Evolutionary conservation across 2,888 invertebrate species (phyloP), one percentile per base, ranked within the genome.

Genomic region (Philaethria dido): DNA sequence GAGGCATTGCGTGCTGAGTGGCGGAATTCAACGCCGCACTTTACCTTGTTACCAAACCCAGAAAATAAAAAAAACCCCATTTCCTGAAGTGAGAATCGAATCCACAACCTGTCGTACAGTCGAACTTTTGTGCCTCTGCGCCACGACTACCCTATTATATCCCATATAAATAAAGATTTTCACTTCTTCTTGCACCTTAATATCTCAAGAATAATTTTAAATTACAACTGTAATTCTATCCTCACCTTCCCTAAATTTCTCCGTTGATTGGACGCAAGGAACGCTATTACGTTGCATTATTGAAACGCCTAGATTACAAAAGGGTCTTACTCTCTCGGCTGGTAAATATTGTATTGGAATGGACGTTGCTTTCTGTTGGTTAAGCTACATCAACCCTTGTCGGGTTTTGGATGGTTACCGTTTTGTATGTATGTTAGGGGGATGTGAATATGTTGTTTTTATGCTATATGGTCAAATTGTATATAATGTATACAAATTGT

Each of bases 201-300:
- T 57, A 57, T 45, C 60, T 45, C 45, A 33, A n/a, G 60, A 42
- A 59, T 64, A 18, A 59, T 59, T 64, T 29, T 13, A 59, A 48
- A 59, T 48, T 29, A 62, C 60, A 8, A 29, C 11, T 59, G 42
- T 18, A 64, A 47, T 50, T 39, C 45, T 44, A 29, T 39, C 18
- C 14, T 57, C 59, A 18, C 48, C 39, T 42, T 29, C 11, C 57
- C 39, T 50, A 64, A 64, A 64, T 22, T 64, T 64, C 11, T 14
- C 48, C 29, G 48, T 48, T 22, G 57, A 22, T 64, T 54, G 54
- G 45, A 55, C 45, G 57, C 55, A 48, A 59, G 64, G 48, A 59
- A 48, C 48, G 64, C 36, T 18, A 39, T 64, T 59, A 59, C 29
- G 18, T 42, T 48, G 64, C 48, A 64, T 64, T 64, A 64, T 64